phyloP scores from a whole-genome alignment of 2,113 vertebrate genomes.

The Synodontis membranacea region DNA sequence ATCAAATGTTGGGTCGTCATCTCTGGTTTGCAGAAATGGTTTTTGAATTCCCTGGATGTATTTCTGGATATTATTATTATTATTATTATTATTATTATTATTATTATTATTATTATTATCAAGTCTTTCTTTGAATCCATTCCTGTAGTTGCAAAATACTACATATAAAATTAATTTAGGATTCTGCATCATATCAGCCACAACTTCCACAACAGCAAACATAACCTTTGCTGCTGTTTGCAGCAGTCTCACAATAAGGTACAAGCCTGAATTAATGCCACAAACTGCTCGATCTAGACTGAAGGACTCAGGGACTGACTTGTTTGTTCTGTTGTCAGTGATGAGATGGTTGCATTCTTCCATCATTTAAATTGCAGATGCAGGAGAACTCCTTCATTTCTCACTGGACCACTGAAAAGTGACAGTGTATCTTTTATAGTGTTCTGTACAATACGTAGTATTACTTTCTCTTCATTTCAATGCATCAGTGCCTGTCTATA shows the following conservation, averaged over 20 bases:
- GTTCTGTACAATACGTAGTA: background rate
- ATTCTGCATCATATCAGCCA: background rate
- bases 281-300: background rate
- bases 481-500: background rate
- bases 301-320: background rate
- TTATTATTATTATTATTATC: too few relatives aligned
- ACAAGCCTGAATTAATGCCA: background rate
- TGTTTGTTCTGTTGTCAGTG: background rate
- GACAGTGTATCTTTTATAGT: background rate
- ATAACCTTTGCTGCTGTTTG: background rate
- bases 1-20: background rate
- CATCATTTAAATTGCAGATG: conserved; percentile 10
- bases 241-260: background rate
- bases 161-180: background rate
- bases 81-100: too few relatives aligned
- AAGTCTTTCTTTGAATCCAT: too few relatives aligned
- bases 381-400: background rate
- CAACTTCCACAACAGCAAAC: background rate
- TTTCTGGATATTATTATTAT: background rate
- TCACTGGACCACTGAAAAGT: background rate
- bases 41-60: background rate
- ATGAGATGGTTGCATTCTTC: background rate
- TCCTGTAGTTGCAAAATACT: background rate
- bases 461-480: background rate
- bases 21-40: background rate